Percentiles rank a stretch among this genome's conserved stretches.
Conservation (phyloP, 2,113 vertebrate genomes). For the Eptesicus fuscus region DNA sequence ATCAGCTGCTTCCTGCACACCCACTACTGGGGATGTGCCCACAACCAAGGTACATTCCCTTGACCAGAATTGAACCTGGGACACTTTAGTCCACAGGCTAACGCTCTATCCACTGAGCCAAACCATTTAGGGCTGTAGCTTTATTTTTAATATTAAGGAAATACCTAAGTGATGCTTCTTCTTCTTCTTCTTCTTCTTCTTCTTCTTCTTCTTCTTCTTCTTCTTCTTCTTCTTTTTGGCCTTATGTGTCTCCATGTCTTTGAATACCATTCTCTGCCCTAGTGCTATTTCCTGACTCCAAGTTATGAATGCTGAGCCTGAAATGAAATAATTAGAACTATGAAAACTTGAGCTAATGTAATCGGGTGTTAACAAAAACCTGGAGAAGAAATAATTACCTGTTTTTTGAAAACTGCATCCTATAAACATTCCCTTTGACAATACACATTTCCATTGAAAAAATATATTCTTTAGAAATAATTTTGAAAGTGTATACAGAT, state of each 20-base stretch:
- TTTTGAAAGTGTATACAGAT: background rate
- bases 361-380: conserved; percentile 15
- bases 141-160: background rate
- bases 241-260: background rate
- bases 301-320: background rate
- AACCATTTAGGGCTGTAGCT: background rate
- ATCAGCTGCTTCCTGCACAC: too few relatives aligned
- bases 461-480: background rate
- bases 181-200: too few relatives aligned
- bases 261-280: background rate
- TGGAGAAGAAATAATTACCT: background rate
- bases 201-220: too few relatives aligned
- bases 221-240: too few relatives aligned
- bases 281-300: background rate
- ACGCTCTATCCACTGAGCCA: too few relatives aligned
- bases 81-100: too few relatives aligned
- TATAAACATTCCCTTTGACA: background rate
- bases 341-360: background rate
- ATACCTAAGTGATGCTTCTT: background rate
- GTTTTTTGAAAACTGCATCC: background rate
- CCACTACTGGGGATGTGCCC: too few relatives aligned
- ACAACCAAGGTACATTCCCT: too few relatives aligned
- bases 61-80: too few relatives aligned
- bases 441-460: background rate
- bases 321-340: background rate